Evolutionary conservation across 2,113 vertebrate genomes (phyloP).

Genomic region (Haliaeetus leucogaster): DNA sequence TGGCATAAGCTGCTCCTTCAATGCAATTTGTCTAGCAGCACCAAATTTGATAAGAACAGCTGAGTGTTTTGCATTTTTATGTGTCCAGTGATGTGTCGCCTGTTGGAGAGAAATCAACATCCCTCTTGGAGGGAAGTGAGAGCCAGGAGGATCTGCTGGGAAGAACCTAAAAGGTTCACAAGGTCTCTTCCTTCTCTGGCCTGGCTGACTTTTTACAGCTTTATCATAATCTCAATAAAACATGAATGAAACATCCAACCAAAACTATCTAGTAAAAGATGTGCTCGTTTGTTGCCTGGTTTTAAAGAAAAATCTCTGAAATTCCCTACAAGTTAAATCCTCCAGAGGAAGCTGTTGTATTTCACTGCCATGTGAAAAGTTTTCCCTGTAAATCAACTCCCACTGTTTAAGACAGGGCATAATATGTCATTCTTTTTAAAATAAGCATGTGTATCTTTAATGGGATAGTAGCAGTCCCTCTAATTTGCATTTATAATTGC

Average conservation of each 20-base stretch:
- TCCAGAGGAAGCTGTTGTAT: background rate
- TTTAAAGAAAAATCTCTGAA: background rate
- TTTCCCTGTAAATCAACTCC: background rate
- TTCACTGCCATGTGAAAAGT: background rate
- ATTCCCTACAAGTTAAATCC: background rate
- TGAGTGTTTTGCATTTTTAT: background rate
- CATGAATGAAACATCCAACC: background rate
- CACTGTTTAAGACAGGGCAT: background rate
- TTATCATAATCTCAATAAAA: background rate
- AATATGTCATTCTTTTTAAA: background rate
- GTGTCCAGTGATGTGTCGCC: background rate
- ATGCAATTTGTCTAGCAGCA: background rate
- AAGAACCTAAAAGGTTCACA: background rate
- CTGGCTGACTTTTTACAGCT: background rate
- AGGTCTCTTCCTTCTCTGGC: background rate
- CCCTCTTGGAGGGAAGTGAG: background rate
- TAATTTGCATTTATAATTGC: background rate
- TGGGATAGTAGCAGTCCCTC: background rate
- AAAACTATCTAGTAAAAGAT: background rate
- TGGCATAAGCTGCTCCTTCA: slow-evolving; percentile 14
- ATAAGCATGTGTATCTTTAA: background rate
- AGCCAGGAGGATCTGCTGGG: background rate
- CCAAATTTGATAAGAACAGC: background rate
- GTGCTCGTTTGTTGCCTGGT: background rate
- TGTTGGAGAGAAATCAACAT: background rate